These are phyloP conservation scores for Tachycineta bicolor DNA, from an alignment of 2,113 vertebrate genomes.

Conservation along the genomic window DNA sequence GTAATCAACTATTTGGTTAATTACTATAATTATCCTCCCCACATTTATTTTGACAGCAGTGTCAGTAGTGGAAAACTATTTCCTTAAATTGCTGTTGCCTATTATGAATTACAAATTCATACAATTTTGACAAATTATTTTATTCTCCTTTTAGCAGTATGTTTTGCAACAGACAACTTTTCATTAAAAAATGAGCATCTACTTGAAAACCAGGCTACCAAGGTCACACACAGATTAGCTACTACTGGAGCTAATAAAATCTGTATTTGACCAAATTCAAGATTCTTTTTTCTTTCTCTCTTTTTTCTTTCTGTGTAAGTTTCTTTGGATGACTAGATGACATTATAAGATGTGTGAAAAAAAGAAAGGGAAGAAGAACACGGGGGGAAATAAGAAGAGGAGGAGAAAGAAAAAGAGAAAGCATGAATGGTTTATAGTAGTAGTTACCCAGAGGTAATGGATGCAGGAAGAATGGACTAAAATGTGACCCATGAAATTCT, in stretches of 20 bases:
- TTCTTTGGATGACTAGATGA: not conserved
- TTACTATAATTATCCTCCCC: constrained; percentile 72
- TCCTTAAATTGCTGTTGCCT: constrained; percentile 71
- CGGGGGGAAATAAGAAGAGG: not conserved
- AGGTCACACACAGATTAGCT: constrained; percentile 41
- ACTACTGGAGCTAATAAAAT: not conserved
- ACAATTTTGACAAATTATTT: constrained; percentile 74
- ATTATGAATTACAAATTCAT: constrained; percentile 77
- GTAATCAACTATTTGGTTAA: constrained; percentile 78
- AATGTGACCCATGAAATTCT: not conserved
- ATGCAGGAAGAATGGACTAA: not conserved
- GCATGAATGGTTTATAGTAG: not conserved
- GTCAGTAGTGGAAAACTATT: constrained; percentile 70
- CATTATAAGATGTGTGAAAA: not conserved
- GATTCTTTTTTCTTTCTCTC: not conserved
- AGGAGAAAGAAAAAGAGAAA: not conserved
- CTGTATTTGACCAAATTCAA: constrained; percentile 7
- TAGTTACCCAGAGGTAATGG: not conserved
- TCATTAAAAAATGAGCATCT: constrained; percentile 24
- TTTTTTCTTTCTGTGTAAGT: not conserved
- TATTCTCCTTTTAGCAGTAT: constrained; percentile 59
- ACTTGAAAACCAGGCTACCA: constrained; percentile 57
- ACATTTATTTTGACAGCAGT: constrained; percentile 75
- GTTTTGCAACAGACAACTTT: constrained; percentile 65
- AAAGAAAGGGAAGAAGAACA: not conserved